These are phyloP conservation scores for Vimba vimba DNA, from an alignment of 2,113 vertebrate genomes.

Conservation along the genomic window DNA sequence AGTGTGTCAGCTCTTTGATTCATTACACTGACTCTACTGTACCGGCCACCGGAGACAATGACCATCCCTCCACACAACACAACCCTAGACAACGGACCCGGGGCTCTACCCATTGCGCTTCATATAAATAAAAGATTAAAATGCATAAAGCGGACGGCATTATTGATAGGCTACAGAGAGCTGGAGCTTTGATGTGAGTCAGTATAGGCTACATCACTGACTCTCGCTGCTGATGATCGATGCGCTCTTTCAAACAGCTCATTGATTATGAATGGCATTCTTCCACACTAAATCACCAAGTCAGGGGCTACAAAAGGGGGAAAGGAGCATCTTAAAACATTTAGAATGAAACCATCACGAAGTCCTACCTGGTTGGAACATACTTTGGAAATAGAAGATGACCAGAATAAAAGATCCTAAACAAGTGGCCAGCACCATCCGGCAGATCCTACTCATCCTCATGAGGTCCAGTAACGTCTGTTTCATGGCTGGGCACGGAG, in stretches of 20 bases:
- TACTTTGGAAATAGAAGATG: conserved; percentile 99
- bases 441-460: conserved; percentile 95
- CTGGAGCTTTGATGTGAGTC: conserved; percentile 1
- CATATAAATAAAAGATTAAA: background rate
- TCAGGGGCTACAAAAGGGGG: conserved; percentile 18
- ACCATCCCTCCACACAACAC: background rate
- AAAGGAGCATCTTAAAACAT: conserved; percentile 51
- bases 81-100: background rate
- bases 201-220: background rate
- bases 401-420: conserved; percentile 95
- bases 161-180: background rate
- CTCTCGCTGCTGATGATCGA: background rate
- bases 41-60: conserved; percentile 24
- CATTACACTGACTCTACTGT: conserved; percentile 43
- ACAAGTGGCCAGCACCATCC: conserved; percentile 95
- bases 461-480: conserved; percentile 88
- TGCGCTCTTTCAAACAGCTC: conserved; percentile 27
- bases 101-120: background rate
- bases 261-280: conserved; percentile 47
- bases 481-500: conserved; percentile 81
- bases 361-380: conserved; percentile 96
- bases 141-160: background rate
- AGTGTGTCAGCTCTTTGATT: conserved; percentile 48
- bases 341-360: conserved; percentile 19
- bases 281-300: conserved; percentile 30